These are phyloP conservation scores for Norana najaformis DNA, from an alignment of 2,888 invertebrate genomes.

Conservation along the genomic window DNA sequence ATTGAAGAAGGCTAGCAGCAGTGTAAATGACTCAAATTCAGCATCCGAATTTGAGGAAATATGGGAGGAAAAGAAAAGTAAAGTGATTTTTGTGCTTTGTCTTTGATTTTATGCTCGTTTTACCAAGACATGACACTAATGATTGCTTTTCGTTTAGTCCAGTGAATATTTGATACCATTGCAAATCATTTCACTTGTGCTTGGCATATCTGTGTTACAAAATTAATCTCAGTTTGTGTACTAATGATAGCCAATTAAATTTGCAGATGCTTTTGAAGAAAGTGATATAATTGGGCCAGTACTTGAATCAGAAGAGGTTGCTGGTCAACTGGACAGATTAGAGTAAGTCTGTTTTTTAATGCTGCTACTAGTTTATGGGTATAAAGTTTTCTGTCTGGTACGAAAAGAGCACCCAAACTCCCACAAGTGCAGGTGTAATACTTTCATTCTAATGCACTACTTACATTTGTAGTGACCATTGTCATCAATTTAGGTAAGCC, in stretches of 20 bases:
- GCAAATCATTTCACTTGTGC: too few relatives aligned
- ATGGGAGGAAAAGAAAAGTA: constrained; percentile 35
- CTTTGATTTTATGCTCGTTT: background rate
- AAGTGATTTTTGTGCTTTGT: constrained; percentile 38
- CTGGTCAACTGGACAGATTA: constrained; percentile 45
- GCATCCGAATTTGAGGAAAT: constrained; percentile 23
- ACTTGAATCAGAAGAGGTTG: constrained; percentile 43
- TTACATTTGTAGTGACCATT: too few relatives aligned
- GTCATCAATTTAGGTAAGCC: too few relatives aligned
- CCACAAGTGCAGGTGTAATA: too few relatives aligned
- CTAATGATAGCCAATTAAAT: background rate
- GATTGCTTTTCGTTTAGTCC: too few relatives aligned
- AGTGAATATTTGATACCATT: too few relatives aligned
- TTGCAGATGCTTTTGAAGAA: constrained; percentile 37
- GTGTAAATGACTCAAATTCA: constrained; percentile 15
- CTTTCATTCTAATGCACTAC: too few relatives aligned
- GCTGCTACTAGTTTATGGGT: too few relatives aligned
- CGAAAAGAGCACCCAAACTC: too few relatives aligned
- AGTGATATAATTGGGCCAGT: constrained; percentile 43
- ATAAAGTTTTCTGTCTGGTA: too few relatives aligned
- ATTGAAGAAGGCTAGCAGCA: background rate
- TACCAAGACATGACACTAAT: background rate
- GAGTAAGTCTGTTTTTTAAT: constrained; percentile 43
- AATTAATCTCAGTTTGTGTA: too few relatives aligned
- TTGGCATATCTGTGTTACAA: too few relatives aligned